These are phyloP conservation scores for Drosophila novamexicana DNA, from an alignment of 1,140 invertebrate species.

Conservation along the genomic window DNA sequence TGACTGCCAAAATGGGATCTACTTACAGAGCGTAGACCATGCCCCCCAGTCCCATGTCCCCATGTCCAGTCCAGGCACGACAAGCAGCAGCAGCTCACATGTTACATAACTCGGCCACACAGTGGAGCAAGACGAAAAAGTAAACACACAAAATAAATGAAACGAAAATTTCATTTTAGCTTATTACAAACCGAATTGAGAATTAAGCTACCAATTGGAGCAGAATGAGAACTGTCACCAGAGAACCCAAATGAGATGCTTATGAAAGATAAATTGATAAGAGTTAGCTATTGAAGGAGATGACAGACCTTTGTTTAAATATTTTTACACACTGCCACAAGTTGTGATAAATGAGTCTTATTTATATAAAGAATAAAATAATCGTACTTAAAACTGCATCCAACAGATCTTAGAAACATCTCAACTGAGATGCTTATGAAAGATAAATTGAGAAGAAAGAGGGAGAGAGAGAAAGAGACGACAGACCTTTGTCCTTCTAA, in stretches of 20 bases:
- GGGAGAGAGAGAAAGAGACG: neutral
- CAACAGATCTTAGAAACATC: no score
- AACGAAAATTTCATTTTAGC: conserved; percentile 16
- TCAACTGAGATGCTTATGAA: neutral
- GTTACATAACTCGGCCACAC: conserved; percentile 48
- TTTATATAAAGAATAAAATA: no score
- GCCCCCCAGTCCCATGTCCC: neutral
- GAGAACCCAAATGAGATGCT: conserved; percentile 7
- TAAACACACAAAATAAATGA: neutral
- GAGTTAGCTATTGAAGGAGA: no score
- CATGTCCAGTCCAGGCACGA: conserved; percentile 37
- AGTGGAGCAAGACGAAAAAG: conserved; percentile 18
- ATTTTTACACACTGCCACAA: no score
- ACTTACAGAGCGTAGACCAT: conserved; percentile 30
- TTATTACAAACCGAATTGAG: conserved; percentile 34
- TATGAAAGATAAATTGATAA: no score
- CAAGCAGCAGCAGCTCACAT: conserved; percentile 54
- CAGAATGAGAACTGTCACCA: conserved; percentile 23
- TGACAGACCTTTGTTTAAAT: no score
- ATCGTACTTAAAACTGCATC: no score
- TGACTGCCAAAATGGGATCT: conserved; percentile 71
- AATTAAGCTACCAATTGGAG: conserved; percentile 28
- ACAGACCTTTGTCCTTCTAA: no score
- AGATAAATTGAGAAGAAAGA: neutral
- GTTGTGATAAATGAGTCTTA: no score